These are phyloP conservation scores for Coracias cyanogaster DNA, from an alignment of 2,797 vertebrate species.

Conservation along the genomic window DNA sequence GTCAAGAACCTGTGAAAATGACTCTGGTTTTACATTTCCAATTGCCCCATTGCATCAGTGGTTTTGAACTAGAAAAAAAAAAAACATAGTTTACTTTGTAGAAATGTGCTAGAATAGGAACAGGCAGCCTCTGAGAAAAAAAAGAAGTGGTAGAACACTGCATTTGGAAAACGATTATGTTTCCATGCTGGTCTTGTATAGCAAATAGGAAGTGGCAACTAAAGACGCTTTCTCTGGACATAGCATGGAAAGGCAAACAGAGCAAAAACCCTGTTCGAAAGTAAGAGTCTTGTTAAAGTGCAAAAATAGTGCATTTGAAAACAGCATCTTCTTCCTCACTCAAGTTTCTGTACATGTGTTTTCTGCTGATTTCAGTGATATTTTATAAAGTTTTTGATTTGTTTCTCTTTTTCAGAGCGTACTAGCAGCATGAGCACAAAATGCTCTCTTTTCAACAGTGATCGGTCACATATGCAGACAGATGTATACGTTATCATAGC, in stretches of 20 bases:
- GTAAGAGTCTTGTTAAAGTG: background rate
- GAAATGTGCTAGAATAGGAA: background rate
- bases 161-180: background rate
- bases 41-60: background rate
- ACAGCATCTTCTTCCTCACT: background rate
- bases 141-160: background rate
- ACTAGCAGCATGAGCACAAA: background rate
- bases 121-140: background rate
- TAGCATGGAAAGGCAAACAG: background rate
- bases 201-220: background rate
- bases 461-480: background rate
- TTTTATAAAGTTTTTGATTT: background rate
- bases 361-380: background rate
- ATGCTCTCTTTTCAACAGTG: background rate
- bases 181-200: background rate
- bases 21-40: background rate
- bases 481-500: too few relatives aligned
- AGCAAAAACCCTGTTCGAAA: background rate
- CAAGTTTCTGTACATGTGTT: fast-evolving
- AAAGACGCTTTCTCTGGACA: background rate
- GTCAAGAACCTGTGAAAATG: background rate
- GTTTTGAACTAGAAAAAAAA: background rate
- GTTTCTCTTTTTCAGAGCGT: background rate
- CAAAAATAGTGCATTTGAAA: background rate
- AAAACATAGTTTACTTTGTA: background rate